phyloP scores from a whole-genome alignment of 2,888 invertebrate species.

The Hedya salicella region DNA sequence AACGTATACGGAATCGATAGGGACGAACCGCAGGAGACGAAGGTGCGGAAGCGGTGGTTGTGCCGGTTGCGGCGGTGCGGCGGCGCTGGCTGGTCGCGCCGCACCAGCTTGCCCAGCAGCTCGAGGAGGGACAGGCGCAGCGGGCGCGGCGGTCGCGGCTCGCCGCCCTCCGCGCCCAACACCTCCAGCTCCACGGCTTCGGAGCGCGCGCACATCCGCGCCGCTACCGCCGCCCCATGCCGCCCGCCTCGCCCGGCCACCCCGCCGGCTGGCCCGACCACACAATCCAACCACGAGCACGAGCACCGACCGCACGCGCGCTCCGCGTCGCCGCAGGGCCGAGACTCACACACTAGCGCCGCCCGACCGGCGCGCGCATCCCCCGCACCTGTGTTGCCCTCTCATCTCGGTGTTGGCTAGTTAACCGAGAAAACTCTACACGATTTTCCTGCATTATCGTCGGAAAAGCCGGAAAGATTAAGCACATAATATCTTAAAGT shows the following conservation, averaged over 20 bases:
- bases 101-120: constrained; percentile 86
- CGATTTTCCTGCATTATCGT: constrained; percentile 10
- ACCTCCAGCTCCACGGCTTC: constrained; percentile 91
- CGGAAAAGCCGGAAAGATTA: background rate
- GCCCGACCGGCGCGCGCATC: constrained; percentile 57
- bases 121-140: constrained; percentile 88
- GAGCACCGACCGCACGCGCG: constrained; percentile 62
- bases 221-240: constrained; percentile 89
- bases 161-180: constrained; percentile 92
- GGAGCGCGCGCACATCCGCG: constrained; percentile 91
- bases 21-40: constrained; percentile 80
- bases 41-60: constrained; percentile 84
- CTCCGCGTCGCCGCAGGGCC: constrained; percentile 60
- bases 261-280: constrained; percentile 41
- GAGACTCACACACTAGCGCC: constrained; percentile 56
- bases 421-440: constrained; percentile 25
- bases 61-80: constrained; percentile 78
- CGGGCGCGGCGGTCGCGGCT: constrained; percentile 89
- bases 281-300: constrained; percentile 54
- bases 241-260: constrained; percentile 79
- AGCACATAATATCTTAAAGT: constrained; percentile 1
- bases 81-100: constrained; percentile 75
- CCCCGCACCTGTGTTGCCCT: constrained; percentile 58
- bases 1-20: constrained; percentile 50
- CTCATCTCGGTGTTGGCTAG: constrained; percentile 47